Evolutionary conservation across 2,888 invertebrate genomes (phyloP).

Genomic region (Mimumesa dahlbomi): DNA sequence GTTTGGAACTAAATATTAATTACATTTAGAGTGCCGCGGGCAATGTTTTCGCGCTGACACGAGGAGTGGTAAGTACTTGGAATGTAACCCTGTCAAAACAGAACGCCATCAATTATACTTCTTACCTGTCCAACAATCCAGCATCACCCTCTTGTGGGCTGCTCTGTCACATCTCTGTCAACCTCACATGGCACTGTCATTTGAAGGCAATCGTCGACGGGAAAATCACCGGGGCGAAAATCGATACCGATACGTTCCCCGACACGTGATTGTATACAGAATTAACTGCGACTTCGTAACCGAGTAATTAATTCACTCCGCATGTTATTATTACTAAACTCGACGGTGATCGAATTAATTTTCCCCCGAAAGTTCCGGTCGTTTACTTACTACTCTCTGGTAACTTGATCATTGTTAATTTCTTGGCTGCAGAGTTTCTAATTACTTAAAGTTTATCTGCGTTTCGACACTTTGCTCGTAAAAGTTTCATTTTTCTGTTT

Average conservation of each 20-base stretch:
- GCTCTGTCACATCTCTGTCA: constrained; percentile 24
- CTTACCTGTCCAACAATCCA: constrained; percentile 28
- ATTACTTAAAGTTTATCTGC: no score
- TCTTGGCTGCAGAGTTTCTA: no score
- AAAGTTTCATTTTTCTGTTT: no score
- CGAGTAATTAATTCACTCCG: constrained; percentile 21
- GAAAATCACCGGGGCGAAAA: constrained; percentile 7
- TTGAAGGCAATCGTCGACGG: constrained; percentile 5
- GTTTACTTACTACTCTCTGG: no score
- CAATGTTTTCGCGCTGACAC: constrained; percentile 12
- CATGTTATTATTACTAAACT: constrained; percentile 14
- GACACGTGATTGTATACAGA: not conserved
- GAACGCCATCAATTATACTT: constrained; percentile 56
- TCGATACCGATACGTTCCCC: not conserved
- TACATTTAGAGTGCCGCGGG: constrained; percentile 19
- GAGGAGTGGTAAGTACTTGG: constrained; percentile 11
- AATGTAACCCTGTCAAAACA: constrained; percentile 53
- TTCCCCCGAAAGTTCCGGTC: no score
- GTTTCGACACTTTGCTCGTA: no score
- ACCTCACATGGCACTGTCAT: constrained; percentile 19
- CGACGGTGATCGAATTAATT: constrained; percentile 12
- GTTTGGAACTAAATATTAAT: constrained; percentile 43
- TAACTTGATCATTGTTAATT: no score
- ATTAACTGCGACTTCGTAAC: constrained; percentile 15
- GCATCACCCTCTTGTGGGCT: constrained; percentile 20